These are phyloP conservation scores for Polyommatus icarus DNA, from an alignment of 2,888 invertebrate species.

Conservation along the genomic window DNA sequence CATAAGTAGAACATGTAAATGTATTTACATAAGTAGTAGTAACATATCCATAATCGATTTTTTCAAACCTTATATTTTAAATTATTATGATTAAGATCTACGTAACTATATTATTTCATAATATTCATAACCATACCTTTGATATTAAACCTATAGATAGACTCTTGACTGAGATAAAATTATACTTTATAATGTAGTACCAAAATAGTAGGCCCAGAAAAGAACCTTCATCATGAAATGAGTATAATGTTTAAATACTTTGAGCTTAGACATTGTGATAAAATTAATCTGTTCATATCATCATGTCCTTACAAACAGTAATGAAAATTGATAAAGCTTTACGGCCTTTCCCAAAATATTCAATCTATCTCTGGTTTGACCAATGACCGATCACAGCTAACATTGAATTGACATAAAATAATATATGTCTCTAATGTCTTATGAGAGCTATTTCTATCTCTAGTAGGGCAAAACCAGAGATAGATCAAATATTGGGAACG, in stretches of 20 bases:
- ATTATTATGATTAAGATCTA: background rate
- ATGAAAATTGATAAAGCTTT: background rate
- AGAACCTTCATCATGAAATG: background rate
- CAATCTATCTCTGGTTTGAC: no score
- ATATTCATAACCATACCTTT: conserved; percentile 8
- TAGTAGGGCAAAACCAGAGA: no score
- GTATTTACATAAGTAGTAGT: no score
- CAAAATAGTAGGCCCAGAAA: conserved; percentile 2
- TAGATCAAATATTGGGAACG: no score
- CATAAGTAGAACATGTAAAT: no score
- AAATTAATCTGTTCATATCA: background rate
- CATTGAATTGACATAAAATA: no score
- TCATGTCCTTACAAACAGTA: background rate
- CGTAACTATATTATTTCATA: conserved; percentile 6
- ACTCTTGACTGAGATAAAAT: conserved; percentile 12
- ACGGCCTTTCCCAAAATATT: no score
- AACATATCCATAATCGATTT: background rate
- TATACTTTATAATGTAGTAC: background rate
- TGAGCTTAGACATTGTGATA: conserved; percentile 6
- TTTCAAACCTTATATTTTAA: background rate
- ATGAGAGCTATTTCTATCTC: no score
- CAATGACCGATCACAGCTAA: no score
- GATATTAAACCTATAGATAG: background rate
- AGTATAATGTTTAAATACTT: background rate
- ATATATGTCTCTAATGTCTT: no score